Evolutionary conservation across 1,140 invertebrate species (phyloP), one percentile per base, ranked within the genome.

Genomic region (Mactra quadrangularis): DNA sequence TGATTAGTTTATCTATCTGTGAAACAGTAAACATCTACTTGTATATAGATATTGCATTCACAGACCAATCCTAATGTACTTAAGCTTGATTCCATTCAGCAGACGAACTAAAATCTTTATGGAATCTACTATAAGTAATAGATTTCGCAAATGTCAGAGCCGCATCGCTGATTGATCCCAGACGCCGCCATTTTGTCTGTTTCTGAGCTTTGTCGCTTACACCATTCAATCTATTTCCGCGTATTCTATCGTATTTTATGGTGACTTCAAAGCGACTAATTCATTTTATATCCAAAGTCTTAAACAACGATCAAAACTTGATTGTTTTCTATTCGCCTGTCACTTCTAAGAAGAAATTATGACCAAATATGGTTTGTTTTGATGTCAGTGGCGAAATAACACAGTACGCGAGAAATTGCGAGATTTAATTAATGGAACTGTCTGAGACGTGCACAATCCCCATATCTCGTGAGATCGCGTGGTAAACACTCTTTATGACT

Each of bases 311-410:
- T 52, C 57, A 62, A 76, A 76, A 45, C 22, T 22, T 33, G 45
- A 76, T 76, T 60, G 41, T 33, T 3, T 29, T 50, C 19, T 31
- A 35, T 47, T 22, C 57, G 27, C 19, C 72, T 76, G 72, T 76
- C 72, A 76, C 72, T 47, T 76, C 72, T 76, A 76, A 76, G 72
- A 76, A 76, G 57, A 50, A 76, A 76, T 76, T 76, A 76, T 76
- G 27, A 50, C 72, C 72, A 76, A 52, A 76, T 62, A 76, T 45
- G 72, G 72, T 53, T 31, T 31, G 57, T 59, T n/a, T 50, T 52
- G 55, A 47, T 76, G 72, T 47, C 72, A 59, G 45, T 33, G 17
- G 72, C 60, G 72, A 76, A 52, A 76, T 29, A 76, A 76, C 55
- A 22, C 72, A 76, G 72, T 27, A 31, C 13, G 13, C 27, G 50